phyloP scores from a whole-genome alignment of 2,888 invertebrate species.

The Archips crataeganus region DNA sequence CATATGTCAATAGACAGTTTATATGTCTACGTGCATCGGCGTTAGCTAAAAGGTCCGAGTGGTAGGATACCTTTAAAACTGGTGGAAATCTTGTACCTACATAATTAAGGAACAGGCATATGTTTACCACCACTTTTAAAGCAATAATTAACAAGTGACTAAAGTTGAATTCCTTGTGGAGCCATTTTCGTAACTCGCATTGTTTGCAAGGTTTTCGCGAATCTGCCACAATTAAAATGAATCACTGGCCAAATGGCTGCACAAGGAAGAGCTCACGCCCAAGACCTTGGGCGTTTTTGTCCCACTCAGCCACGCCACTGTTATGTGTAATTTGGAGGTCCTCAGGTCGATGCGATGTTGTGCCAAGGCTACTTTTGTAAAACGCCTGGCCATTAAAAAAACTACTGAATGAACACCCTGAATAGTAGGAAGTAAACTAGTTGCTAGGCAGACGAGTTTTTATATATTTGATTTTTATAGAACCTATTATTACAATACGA shows the following conservation, averaged over 20 bases:
- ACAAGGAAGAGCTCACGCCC: conserved; percentile 63
- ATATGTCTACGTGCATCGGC: conserved; percentile 12
- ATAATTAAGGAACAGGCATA: background rate
- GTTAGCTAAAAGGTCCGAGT: conserved; percentile 25
- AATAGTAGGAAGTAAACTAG: conserved; percentile 37
- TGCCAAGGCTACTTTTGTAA: conserved; percentile 65
- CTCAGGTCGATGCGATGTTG: conserved; percentile 75
- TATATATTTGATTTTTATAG: conserved; percentile 3
- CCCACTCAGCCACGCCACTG: conserved; percentile 74
- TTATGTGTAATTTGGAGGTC: conserved; percentile 86
- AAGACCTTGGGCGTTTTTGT: conserved; percentile 73
- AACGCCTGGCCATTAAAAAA: conserved; percentile 40
- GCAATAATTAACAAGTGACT: background rate
- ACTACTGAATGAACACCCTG: conserved; percentile 42
- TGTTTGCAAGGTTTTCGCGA: conserved; percentile 35
- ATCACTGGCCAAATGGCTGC: conserved; percentile 57
- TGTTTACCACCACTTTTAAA: conserved; percentile 25
- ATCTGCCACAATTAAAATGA: conserved; percentile 42
- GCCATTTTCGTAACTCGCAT: conserved; percentile 20
- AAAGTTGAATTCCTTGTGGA: conserved; percentile 33
- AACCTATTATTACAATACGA: background rate
- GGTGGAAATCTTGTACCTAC: conserved; percentile 18
- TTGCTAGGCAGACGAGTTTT: conserved; percentile 26
- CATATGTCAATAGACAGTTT: conserved; percentile 27
- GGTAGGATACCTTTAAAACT: conserved; percentile 16